Base-by-base conservation (phyloP, 2,888 invertebrate genomes). In the Oscheius sp. region DNA sequence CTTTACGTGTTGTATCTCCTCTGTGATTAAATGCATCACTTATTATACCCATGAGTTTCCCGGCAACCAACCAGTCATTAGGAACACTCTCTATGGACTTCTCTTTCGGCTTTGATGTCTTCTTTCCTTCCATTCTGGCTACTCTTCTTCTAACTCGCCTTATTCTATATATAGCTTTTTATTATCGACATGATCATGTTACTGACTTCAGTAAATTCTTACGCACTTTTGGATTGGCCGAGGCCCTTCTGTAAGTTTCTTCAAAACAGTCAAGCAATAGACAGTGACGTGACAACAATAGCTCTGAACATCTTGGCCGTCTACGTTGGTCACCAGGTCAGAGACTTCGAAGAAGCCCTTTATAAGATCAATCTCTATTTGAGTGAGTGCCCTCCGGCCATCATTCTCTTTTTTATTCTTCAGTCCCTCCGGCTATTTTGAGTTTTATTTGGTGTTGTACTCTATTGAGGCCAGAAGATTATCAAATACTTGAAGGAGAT, bases 281-380 rank as follows among this genome's bases (percentile, higher is more conserved):
- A 9, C 54, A 54, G 54, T 4, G 54, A 54, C 36, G 8, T 54
- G 6, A 22, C 17, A n/a, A 33, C 33, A 6, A 32, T 54, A 14
- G 33, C 2, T 5, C 22, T 54, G 2, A 54, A 54, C 22, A 5
- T 54, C 5, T 9, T 32, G 5, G 54, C 32, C n/a, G 17, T 33
- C 17, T 36, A 54, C 5, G 6, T 33, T n/a, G 54, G 54, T 9
- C 54, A 54, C 36, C 20, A 30, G 5, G 17, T 54, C 2, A 32
- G 17, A 1, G 20, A n/a, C 8, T 8, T 32, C 20, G 54, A 54
- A 36, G 12, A 17, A 17, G n/a, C 36, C 22, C 54, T 54, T 20
- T 54, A 54, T 32, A 54, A 54, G 20, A n/a, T 32, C 54, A 54
- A 54, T 17, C 33, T 54, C 9, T 54, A 32, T 20, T 14, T 32